Percentiles rank a stretch among this genome's conserved stretches.
Conservation (phyloP, 2,888 invertebrate species). For the Scrobipalpa atriplicella region DNA sequence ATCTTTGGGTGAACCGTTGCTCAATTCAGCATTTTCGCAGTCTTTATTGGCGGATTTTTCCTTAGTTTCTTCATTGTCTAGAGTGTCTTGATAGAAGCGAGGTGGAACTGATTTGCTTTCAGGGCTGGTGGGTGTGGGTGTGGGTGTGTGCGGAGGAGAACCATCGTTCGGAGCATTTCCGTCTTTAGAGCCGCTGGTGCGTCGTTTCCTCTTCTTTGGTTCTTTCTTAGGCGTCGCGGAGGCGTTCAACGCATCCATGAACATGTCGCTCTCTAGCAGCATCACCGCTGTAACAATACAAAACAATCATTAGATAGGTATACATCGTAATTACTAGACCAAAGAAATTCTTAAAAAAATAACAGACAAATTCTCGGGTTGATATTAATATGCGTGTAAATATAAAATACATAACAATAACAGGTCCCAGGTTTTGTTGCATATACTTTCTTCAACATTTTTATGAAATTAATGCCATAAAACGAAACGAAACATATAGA, state of each 20-base stretch:
- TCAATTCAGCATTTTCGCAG: constrained; percentile 34
- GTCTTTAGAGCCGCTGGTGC: constrained; percentile 88
- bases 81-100: constrained; percentile 95
- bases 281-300: constrained; percentile 85
- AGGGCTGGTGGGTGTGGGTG: constrained; percentile 71
- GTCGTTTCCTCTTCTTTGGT: constrained; percentile 90
- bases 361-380: background rate
- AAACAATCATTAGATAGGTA: background rate
- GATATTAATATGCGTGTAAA: too few species aligned
- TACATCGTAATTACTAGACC: too few species aligned
- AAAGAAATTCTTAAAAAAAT: background rate
- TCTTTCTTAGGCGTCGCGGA: constrained; percentile 90
- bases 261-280: constrained; percentile 95
- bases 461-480: too few species aligned
- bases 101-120: constrained; percentile 83
- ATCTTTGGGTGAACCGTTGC: constrained; percentile 46
- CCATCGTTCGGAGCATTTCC: constrained; percentile 71
- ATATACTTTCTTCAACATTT: too few species aligned
- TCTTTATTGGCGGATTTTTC: constrained; percentile 67
- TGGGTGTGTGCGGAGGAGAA: constrained; percentile 83
- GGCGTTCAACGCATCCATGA: constrained; percentile 94
- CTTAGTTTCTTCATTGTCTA: constrained; percentile 86
- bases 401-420: too few species aligned
- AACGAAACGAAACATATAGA: too few species aligned
- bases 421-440: too few species aligned